Conservation (phyloP, 2,113 vertebrate species). For the Callionymus lyra region DNA sequence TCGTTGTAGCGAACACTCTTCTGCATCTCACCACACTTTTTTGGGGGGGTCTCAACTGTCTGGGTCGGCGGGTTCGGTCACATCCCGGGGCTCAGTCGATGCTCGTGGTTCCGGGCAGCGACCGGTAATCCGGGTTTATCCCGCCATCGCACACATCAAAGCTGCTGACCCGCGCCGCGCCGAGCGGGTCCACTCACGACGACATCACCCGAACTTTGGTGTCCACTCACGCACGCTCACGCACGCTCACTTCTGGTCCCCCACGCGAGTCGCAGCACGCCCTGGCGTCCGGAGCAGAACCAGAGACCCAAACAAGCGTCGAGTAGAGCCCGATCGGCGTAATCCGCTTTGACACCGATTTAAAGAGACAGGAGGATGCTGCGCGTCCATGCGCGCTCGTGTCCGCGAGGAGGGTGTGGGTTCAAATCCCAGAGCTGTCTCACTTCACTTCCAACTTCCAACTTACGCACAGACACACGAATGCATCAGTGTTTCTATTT, state of each 20-base stretch:
- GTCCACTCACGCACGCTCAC: neutral
- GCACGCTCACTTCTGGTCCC: neutral
- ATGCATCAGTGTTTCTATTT: slow-evolving; percentile 1
- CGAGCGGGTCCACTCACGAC: too few species aligned
- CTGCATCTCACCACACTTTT: slow-evolving; percentile 74
- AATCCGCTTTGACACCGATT: slow-evolving; percentile 79
- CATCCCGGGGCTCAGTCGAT: neutral
- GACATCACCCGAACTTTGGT: too few species aligned
- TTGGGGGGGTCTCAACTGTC: neutral
- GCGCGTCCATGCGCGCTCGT: neutral
- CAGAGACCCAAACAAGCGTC: slow-evolving; percentile 56
- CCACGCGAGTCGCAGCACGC: neutral
- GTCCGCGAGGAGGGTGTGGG: neutral
- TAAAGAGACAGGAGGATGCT: slow-evolving; percentile 70
- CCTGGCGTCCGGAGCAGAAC: neutral
- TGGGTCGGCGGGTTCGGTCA: neutral
- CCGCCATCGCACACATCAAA: neutral
- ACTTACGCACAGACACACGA: neutral
- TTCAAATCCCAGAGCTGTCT: neutral
- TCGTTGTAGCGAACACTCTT: slow-evolving; percentile 93
- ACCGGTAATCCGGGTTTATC: slow-evolving; percentile 1
- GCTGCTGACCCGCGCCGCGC: too few species aligned
- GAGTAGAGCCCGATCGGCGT: slow-evolving; percentile 69
- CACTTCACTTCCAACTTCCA: neutral
- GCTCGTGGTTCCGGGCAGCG: neutral